A percentile compares a stretch with the other conserved stretches of the same genome.
phyloP scores from a whole-genome alignment of 2,888 invertebrate species.

The Hypercompe scribonia region DNA sequence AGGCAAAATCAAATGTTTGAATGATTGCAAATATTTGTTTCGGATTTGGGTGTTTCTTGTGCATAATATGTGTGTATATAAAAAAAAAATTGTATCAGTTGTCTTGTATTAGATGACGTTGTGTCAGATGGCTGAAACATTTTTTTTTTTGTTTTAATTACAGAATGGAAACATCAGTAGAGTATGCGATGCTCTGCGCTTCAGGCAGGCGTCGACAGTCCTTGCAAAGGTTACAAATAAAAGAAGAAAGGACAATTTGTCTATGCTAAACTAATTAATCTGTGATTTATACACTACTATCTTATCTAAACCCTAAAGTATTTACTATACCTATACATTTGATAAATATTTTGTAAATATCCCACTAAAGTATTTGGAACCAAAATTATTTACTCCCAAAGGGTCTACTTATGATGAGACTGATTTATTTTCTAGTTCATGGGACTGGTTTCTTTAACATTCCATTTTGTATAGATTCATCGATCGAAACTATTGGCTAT shows the following conservation, averaged over 20 bases:
- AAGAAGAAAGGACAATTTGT: conserved; percentile 76
- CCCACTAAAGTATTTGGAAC: conserved; percentile 36
- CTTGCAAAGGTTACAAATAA: conserved; percentile 78
- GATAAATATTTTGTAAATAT: conserved; percentile 42
- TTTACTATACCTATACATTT: conserved; percentile 41
- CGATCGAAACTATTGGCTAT: conserved; percentile 2
- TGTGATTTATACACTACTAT: conserved; percentile 61
- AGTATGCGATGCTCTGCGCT: conserved; percentile 88
- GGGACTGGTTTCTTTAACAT: conserved; percentile 39
- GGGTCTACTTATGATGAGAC: conserved; percentile 62
- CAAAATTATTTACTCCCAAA: conserved; percentile 49
- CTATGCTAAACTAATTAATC: conserved; percentile 66
- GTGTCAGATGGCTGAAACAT: too few species aligned
- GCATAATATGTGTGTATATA: too few species aligned
- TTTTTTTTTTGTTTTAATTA: conserved; percentile 39
- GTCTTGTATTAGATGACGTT: too few species aligned
- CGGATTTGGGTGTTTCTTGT: too few species aligned
- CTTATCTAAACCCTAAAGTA: conserved; percentile 40
- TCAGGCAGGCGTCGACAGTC: conserved; percentile 79
- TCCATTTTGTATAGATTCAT: conserved; percentile 16
- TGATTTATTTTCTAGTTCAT: conserved; percentile 59
- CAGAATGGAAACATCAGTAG: conserved; percentile 90
- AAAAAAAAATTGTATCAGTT: too few species aligned
- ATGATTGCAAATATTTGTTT: too few species aligned
- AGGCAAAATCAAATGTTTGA: too few species aligned